phyloP scores from a whole-genome alignment of 2,888 invertebrate genomes.

The Syrista parreyssii region DNA sequence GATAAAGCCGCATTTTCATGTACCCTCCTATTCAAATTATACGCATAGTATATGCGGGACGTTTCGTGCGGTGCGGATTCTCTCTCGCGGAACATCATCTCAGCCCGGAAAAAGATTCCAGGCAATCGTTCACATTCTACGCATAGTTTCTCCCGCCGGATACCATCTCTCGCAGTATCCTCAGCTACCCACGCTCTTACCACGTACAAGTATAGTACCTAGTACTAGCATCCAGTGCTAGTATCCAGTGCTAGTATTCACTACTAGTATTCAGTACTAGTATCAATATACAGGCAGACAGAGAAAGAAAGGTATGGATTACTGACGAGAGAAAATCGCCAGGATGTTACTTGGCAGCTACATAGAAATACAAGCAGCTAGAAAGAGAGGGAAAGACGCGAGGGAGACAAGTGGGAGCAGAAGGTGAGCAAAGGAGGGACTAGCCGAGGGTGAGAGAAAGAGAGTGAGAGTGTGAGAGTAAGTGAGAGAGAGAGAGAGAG shows the following conservation, averaged over 20 bases:
- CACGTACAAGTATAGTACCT: background rate
- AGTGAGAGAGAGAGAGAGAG: background rate
- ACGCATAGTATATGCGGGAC: background rate
- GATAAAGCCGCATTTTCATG: background rate
- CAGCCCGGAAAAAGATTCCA: constrained; percentile 18
- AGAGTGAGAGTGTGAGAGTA: constrained; percentile 1
- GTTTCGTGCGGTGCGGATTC: constrained; percentile 8
- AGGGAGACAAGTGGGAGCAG: background rate
- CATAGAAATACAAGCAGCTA: background rate
- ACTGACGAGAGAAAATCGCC: background rate
- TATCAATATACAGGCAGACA: background rate
- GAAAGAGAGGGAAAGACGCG: background rate
- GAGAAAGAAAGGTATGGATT: background rate
- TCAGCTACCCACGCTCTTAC: background rate
- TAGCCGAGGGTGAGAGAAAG: background rate
- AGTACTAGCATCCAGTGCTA: background rate
- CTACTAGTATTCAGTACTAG: background rate
- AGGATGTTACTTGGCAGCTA: background rate
- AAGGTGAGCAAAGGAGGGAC: background rate
- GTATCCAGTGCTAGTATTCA: background rate
- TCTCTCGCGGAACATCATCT: constrained; percentile 31
- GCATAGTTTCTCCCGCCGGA: constrained; percentile 50
- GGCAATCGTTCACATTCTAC: constrained; percentile 58
- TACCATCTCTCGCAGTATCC: background rate
- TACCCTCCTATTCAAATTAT: background rate